Conservation (phyloP, 2,888 invertebrate genomes). For the Lasioglossum oenotherae region DNA sequence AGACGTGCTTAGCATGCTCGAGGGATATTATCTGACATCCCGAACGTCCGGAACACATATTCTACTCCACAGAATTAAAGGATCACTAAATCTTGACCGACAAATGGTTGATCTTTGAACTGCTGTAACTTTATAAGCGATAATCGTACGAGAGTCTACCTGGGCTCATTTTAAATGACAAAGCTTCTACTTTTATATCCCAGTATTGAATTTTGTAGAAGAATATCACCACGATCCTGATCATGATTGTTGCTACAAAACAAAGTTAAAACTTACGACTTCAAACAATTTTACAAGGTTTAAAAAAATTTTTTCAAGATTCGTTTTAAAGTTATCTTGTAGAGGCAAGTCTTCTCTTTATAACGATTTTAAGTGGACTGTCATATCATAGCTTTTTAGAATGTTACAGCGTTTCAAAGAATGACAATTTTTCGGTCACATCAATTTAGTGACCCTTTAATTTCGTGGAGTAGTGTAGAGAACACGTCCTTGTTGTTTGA, state of each 20-base stretch:
- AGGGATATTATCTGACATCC: neutral
- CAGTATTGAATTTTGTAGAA: neutral
- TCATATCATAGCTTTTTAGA: neutral
- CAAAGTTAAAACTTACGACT: neutral
- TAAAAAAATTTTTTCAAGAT: neutral
- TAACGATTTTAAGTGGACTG: neutral
- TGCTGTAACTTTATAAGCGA: neutral
- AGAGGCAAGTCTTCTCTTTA: neutral
- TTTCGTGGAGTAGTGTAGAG: neutral
- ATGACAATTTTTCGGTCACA: neutral
- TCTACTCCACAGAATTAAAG: neutral
- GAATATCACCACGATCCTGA: neutral
- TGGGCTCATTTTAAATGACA: neutral
- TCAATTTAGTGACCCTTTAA: neutral
- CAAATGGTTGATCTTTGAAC: neutral
- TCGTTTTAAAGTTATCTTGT: neutral
- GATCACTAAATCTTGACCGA: neutral
- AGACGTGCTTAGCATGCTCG: neutral
- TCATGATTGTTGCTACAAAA: neutral
- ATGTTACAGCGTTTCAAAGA: neutral
- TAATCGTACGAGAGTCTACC: neutral
- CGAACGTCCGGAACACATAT: neutral
- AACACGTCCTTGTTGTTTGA: neutral
- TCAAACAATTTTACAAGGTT: neutral
- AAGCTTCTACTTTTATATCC: neutral